Conservation (phyloP, 2,113 vertebrate genomes). For the Neogobius melanostomus region DNA sequence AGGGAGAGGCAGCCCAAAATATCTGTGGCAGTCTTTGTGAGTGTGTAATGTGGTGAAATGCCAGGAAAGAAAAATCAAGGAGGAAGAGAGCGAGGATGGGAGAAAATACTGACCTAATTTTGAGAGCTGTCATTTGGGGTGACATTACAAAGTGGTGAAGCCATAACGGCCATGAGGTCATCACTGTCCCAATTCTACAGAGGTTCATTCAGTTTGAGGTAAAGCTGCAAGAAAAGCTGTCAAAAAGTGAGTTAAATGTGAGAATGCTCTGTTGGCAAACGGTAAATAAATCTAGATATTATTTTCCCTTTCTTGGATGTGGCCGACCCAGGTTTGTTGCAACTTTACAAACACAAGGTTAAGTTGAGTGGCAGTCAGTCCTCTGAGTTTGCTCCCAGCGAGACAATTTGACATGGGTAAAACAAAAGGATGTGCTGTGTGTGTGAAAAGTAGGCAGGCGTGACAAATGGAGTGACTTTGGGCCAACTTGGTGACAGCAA, state of each 20-base stretch:
- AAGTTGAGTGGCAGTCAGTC: background rate
- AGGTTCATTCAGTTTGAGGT: background rate
- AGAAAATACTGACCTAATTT: slow-evolving; percentile 7
- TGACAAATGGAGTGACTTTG: background rate
- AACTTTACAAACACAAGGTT: too few relatives aligned
- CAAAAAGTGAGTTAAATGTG: background rate
- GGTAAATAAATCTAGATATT: too few relatives aligned
- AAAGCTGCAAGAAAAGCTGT: background rate
- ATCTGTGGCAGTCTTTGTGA: slow-evolving; percentile 28
- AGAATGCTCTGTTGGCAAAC: background rate
- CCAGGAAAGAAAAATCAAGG: slow-evolving; percentile 39
- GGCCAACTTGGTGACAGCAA: background rate
- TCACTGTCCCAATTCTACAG: background rate
- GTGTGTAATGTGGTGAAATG: slow-evolving; percentile 49
- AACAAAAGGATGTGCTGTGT: background rate
- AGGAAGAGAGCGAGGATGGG: background rate
- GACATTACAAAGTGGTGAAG: slow-evolving; percentile 12
- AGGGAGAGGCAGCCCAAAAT: slow-evolving; percentile 33
- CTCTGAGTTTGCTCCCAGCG: background rate
- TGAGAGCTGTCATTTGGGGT: slow-evolving; percentile 12
- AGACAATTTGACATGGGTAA: background rate
- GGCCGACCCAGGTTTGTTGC: too few relatives aligned
- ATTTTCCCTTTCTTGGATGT: too few relatives aligned
- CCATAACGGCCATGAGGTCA: background rate
- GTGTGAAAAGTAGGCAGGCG: background rate